Evolutionary conservation across 2,797 vertebrate genomes (phyloP), one percentile per base, ranked within the genome.

Genomic region (Hypotaenidia okinawae): DNA sequence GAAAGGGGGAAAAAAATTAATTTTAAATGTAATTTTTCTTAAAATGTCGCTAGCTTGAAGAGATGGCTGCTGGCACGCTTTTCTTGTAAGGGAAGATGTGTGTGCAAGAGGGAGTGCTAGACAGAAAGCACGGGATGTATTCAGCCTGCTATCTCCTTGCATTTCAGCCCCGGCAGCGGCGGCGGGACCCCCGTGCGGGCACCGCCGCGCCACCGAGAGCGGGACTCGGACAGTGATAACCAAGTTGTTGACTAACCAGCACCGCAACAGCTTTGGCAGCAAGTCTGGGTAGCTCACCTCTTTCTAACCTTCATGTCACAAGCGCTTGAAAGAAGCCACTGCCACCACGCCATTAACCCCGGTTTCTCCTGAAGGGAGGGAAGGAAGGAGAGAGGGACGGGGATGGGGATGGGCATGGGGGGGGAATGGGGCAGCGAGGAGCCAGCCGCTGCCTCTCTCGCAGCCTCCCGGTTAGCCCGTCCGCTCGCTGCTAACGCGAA

Each of bases 261-360:
- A 91, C 57, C 80, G 92, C 90, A 96, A 87, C 69, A 41, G 64
- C 93, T 97, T 92, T 95, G 95, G 95, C 95, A 96, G 95, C 94
- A 89, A 85, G 74, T 77, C 11, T 74, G 61, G 78, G 51, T 84
- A 52, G 81, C 82, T 89, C 92, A 58, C 85, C 87, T 82, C 83
- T 82, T 87, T 57, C 92, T 87, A 95, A 96, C 92, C 95, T 94
- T 96, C 89, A 88, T 75, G 73, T 95, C 87, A 93, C 43, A 87
- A 83, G 68, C 32, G 52, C 80, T 47, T n/a, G 4, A 3, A 37
- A 51, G 74, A 59, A 74, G 27, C 47, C 80, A 24, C 72, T 15
- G 63, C 45, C 63, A 74, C 61, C 78, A 21, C 23, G 74, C 92
- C 74, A 1, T 4, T 18, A n/a, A 43, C 17, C 76, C 63, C 4